A percentile compares a stretch with the other conserved stretches of the same genome.
Conservation (phyloP, 2,113 vertebrate genomes). For the Channa argus region DNA sequence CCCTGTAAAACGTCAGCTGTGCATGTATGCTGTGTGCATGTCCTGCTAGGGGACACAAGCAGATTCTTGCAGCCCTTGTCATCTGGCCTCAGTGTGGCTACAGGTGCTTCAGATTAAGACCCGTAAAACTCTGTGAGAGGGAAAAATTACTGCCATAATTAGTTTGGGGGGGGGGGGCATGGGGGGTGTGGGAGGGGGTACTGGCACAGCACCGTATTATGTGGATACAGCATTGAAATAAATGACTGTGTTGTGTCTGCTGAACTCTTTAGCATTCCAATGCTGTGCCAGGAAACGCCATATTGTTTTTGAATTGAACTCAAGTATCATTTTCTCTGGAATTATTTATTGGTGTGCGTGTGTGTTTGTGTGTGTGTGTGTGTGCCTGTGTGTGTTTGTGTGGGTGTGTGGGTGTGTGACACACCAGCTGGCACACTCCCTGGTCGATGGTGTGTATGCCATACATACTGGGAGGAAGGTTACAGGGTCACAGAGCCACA, state of each 20-base stretch:
- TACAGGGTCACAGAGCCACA: constrained; percentile 67
- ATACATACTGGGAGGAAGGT: constrained; percentile 71
- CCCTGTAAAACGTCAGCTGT: neutral
- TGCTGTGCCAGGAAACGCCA: constrained; percentile 75
- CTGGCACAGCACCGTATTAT: constrained; percentile 43
- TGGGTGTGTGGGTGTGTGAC: constrained; percentile 39
- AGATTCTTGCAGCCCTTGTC: constrained; percentile 48
- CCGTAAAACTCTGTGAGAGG: constrained; percentile 79
- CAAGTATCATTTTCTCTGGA: constrained; percentile 69
- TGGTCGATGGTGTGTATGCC: constrained; percentile 68
- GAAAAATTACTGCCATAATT: constrained; percentile 82
- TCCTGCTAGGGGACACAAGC: constrained; percentile 60
- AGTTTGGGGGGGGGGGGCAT: constrained; percentile 49
- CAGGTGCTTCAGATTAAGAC: constrained; percentile 85
- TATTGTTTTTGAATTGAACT: constrained; percentile 81
- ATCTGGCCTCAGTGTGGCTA: constrained; percentile 75
- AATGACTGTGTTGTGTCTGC: constrained; percentile 77
- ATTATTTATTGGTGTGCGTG: constrained; percentile 61
- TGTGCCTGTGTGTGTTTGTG: constrained; percentile 30
- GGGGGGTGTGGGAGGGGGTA: constrained; percentile 3
- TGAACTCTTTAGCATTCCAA: constrained; percentile 80
- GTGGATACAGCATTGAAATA: constrained; percentile 79
- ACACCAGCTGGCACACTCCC: constrained; percentile 69
- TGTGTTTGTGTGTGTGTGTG: constrained; percentile 21
- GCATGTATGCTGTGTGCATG: constrained; percentile 16